These are phyloP conservation scores for Stercorarius parasiticus DNA, from an alignment of 2,113 vertebrate genomes.

Conservation along the genomic window DNA sequence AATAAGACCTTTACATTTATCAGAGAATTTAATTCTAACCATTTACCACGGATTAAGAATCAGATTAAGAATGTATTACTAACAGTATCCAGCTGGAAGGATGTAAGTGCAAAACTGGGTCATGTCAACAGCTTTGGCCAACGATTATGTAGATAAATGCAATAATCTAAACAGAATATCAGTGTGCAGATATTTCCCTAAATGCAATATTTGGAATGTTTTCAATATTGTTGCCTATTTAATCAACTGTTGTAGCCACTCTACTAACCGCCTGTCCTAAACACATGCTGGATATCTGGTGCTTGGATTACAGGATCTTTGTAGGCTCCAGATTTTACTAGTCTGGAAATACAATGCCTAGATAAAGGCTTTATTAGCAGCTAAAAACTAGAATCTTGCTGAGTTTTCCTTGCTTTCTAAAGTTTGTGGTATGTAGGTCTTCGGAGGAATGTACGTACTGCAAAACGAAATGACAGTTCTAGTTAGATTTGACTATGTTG, in stretches of 20 bases:
- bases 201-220: background rate
- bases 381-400: background rate
- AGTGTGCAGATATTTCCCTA: background rate
- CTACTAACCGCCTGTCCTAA: background rate
- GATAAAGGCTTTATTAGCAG: background rate
- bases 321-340: background rate
- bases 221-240: background rate
- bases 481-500: background rate
- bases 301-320: background rate
- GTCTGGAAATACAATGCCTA: background rate
- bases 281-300: background rate
- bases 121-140: background rate
- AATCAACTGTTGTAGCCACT: background rate
- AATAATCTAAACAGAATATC: background rate
- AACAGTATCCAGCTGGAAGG: background rate
- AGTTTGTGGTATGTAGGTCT: background rate
- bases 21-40: conserved; percentile 16
- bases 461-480: background rate
- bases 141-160: background rate
- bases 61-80: conserved; percentile 22
- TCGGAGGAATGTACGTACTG: background rate
- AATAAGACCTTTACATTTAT: background rate
- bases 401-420: background rate
- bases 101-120: conserved; percentile 12
- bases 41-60: conserved; percentile 25